Percentiles rank a stretch among this genome's conserved stretches.
Conservation (phyloP, 2,113 vertebrate species). For the Clupea harengus region DNA sequence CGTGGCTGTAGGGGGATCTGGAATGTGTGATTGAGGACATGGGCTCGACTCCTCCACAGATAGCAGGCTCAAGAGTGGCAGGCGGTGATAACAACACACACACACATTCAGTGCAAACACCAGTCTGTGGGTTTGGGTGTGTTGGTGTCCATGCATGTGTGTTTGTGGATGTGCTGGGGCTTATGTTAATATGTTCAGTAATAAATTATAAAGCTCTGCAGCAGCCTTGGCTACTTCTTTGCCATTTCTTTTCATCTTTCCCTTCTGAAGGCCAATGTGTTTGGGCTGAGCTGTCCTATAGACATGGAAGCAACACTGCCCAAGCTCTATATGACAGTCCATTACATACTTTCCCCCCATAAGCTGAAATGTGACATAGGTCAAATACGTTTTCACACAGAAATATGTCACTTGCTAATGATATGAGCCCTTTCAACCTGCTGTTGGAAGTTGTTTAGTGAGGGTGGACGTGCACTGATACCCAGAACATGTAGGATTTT, state of each 20-base stretch:
- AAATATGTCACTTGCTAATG: background rate
- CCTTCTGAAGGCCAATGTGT: background rate
- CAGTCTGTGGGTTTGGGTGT: background rate
- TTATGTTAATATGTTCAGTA: background rate
- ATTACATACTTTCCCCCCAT: background rate
- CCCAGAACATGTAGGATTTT: background rate
- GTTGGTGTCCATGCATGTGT: slow-evolving; percentile 3
- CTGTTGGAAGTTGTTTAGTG: background rate
- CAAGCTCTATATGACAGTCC: background rate
- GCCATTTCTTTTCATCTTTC: background rate
- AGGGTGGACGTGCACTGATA: background rate
- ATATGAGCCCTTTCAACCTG: background rate
- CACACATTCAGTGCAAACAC: slow-evolving; percentile 11
- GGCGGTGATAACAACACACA: slow-evolving; percentile 32
- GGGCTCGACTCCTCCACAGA: slow-evolving; percentile 28
- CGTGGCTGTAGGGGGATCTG: slow-evolving; percentile 24
- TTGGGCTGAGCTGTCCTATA: background rate
- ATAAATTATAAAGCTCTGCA: background rate
- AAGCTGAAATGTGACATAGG: background rate
- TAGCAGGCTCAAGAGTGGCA: slow-evolving; percentile 22
- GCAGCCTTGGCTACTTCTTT: background rate
- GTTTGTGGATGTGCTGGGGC: background rate
- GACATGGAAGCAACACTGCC: background rate
- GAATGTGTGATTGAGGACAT: slow-evolving; percentile 39
- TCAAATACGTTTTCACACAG: background rate